phyloP scores from a whole-genome alignment of 2,888 invertebrate genomes.

The Drosophila niveifrons region DNA sequence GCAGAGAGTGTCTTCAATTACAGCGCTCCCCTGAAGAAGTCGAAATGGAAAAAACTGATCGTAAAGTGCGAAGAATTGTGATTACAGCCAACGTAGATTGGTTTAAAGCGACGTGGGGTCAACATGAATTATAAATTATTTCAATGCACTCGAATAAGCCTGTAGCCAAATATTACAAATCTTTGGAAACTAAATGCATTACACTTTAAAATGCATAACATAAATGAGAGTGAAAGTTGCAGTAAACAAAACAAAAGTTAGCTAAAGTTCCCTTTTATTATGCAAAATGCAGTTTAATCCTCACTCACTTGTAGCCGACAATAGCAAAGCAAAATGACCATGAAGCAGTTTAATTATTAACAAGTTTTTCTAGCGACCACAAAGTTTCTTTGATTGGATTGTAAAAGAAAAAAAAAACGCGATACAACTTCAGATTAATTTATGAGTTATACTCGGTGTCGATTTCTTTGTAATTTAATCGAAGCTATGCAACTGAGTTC shows the following conservation, averaged over 20 bases:
- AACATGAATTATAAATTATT: constrained; percentile 36
- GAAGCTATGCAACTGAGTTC: background rate
- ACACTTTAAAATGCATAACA: background rate
- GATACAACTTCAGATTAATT: background rate
- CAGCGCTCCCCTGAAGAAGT: constrained; percentile 35
- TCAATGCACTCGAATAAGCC: constrained; percentile 47
- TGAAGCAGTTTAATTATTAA: background rate
- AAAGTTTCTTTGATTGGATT: background rate
- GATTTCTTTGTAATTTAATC: background rate
- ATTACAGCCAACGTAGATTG: constrained; percentile 36
- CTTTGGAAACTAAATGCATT: background rate
- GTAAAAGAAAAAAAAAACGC: background rate
- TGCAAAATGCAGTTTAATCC: background rate
- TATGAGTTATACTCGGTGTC: constrained; percentile 3
- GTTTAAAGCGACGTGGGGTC: constrained; percentile 34
- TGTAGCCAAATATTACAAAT: constrained; percentile 3
- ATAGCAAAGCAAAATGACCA: background rate
- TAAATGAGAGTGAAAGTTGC: constrained; percentile 1
- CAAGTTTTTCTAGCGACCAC: background rate
- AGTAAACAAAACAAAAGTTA: no score
- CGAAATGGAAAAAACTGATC: constrained; percentile 52
- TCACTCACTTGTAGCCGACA: background rate
- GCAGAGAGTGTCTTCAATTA: constrained; percentile 52
- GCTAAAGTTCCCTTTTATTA: background rate
- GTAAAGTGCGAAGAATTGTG: constrained; percentile 69